Evolutionary conservation across 2,888 invertebrate genomes (phyloP), one percentile per base, ranked within the genome.

Genomic region (Platerodrilus igneus): DNA sequence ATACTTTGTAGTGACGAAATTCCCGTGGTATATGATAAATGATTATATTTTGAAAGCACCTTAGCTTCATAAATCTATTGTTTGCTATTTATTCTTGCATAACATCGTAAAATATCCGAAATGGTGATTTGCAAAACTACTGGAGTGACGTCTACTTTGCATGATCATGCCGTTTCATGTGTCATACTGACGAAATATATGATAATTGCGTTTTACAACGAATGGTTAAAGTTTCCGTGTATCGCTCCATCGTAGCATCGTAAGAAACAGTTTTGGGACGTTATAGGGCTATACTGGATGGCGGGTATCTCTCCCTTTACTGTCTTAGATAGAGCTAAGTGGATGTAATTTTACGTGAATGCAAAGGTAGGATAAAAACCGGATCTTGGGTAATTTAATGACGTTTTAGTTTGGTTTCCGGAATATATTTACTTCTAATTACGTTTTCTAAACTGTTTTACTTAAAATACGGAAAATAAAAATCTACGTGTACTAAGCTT

Each of bases 111-210:
- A 55, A 55, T 48, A 52, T 53, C 47, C 37, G 47, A 41, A 28
- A 37, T 51, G 50, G 54, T 55, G 56, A 57, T 56, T 57, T 55
- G 53, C 54, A 51, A 54, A 50, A 49, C 49, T 49, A 48, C 43
- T 42, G 43, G 48, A 49, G 47, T 51, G 52, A 50, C 53, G 47
- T 59, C 63, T 63, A 57, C 59, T 65, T 65, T 65, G 64, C 65
- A 65, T 65, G 65, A 64, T 63, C 61, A 56, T 53, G 57, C 62
- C 61, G 53, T 65, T 65, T 55, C 56, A 55, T 55, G 59, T 64
- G 65, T 65, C 65, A 64, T 63, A 59, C 60, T 56, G 59, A 56
- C 55, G 59, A 58, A 59, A 65, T 65, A 64, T 65, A 65, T 62
- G 64, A 62, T 63, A 64, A 65, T 64, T 63, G 62, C 62, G 51